Evolutionary conservation across 1,140 invertebrate genomes (phyloP).

Genomic region (Drosophila persimilis): DNA sequence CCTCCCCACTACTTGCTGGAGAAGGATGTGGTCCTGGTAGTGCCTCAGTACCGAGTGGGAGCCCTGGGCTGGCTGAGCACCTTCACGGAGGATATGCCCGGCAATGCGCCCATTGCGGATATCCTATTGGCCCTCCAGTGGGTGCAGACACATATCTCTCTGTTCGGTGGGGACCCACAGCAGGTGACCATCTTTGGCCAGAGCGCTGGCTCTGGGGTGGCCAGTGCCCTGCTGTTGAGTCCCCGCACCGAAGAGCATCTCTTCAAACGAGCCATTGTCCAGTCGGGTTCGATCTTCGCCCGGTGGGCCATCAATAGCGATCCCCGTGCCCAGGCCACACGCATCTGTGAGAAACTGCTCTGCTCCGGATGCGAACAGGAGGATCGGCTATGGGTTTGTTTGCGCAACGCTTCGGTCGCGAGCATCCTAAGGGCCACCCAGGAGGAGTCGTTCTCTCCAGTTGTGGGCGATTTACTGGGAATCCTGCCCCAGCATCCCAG

Average conservation of each 20-base stretch:
- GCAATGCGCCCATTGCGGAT: slow-evolving; percentile 72
- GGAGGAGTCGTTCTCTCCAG: slow-evolving; percentile 56
- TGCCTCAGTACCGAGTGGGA: slow-evolving; percentile 90
- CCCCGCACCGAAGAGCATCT: slow-evolving; percentile 50
- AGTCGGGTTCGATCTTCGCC: slow-evolving; percentile 77
- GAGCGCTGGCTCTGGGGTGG: slow-evolving; percentile 71
- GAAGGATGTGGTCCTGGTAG: slow-evolving; percentile 89
- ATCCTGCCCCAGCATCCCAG: slow-evolving; percentile 61
- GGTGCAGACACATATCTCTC: slow-evolving; percentile 86
- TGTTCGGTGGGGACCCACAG: slow-evolving; percentile 87
- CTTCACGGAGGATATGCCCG: slow-evolving; percentile 59
- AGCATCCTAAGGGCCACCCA: slow-evolving; percentile 54
- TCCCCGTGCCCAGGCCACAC: slow-evolving; percentile 49
- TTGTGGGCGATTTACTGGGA: slow-evolving; percentile 61
- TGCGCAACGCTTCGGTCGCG: slow-evolving; percentile 45
- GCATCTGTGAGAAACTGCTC: slow-evolving; percentile 55
- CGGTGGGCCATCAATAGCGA: slow-evolving; percentile 60
- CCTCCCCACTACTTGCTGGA: slow-evolving; percentile 90
- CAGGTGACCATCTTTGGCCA: slow-evolving; percentile 83
- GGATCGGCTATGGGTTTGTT: slow-evolving; percentile 39
- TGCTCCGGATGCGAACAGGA: slow-evolving; percentile 47
- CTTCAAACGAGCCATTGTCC: slow-evolving; percentile 73
- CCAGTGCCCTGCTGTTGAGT: slow-evolving; percentile 71
- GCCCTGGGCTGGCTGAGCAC: slow-evolving; percentile 85
- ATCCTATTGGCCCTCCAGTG: slow-evolving; percentile 84